Evolutionary conservation across 2,888 invertebrate genomes (phyloP).

Genomic region (Caenorhabditis uteleia): DNA sequence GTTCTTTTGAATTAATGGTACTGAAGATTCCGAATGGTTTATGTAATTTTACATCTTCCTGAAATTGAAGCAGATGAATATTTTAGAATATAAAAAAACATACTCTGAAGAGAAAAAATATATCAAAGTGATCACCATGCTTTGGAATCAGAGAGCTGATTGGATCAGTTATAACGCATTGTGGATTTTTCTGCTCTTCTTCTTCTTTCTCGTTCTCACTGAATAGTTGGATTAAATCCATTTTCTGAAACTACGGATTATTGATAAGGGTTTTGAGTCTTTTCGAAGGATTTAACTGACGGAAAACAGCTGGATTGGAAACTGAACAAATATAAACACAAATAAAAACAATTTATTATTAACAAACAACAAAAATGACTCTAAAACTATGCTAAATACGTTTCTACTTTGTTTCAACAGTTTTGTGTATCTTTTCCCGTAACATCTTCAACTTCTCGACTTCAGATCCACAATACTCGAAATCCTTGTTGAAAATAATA

Average conservation of each 20-base stretch:
- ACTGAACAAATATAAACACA: background rate
- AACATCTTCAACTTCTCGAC: slow-evolving; percentile 26
- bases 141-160: background rate
- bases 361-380: slow-evolving; percentile 4
- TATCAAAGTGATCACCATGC: background rate
- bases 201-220: background rate
- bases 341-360: slow-evolving; percentile 1
- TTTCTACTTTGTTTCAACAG: too few relatives aligned
- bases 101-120: slow-evolving; percentile 1
- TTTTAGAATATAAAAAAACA: background rate
- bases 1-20: too few relatives aligned
- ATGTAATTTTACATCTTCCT: too few relatives aligned
- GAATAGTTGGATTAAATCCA: slow-evolving; percentile 4
- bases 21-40: too few relatives aligned
- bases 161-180: too few relatives aligned
- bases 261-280: too few relatives aligned
- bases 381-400: background rate
- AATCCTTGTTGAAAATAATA: slow-evolving; percentile 23
- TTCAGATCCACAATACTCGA: slow-evolving; percentile 24
- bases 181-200: background rate
- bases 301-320: too few relatives aligned
- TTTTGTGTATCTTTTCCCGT: slow-evolving; percentile 28
- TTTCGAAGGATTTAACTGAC: too few relatives aligned
- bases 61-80: too few relatives aligned
- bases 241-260: too few relatives aligned